Conservation (phyloP, 2,113 vertebrate species). For the Collichthys lucidus region DNA sequence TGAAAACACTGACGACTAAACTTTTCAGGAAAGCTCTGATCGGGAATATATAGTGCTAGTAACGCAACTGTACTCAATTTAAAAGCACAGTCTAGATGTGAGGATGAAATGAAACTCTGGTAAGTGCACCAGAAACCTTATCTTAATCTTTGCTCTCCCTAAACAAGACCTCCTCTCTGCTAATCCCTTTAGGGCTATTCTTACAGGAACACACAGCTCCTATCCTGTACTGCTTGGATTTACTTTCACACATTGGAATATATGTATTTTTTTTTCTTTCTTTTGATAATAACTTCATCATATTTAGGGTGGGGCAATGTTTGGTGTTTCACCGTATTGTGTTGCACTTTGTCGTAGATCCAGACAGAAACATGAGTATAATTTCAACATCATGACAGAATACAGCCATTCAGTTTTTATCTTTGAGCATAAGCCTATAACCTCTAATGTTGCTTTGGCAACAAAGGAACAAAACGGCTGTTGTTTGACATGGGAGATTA, state of each 20-base stretch:
- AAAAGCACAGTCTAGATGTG: slow-evolving; percentile 13
- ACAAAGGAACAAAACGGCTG: slow-evolving; percentile 70
- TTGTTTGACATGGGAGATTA: slow-evolving; percentile 76
- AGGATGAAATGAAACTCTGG: slow-evolving; percentile 55
- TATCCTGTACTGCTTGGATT: slow-evolving; percentile 19
- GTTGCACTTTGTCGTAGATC: slow-evolving; percentile 52
- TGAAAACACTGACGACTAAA: slow-evolving; percentile 8
- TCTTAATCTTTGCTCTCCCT: slow-evolving; percentile 63
- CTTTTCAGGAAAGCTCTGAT: not conserved
- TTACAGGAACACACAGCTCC: slow-evolving; percentile 44
- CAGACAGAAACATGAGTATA: slow-evolving; percentile 31
- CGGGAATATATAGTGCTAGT: slow-evolving; percentile 1
- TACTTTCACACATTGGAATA: slow-evolving; percentile 48
- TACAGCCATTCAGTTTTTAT: slow-evolving; percentile 52
- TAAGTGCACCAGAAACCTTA: slow-evolving; percentile 60
- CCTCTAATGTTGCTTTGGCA: slow-evolving; percentile 73
- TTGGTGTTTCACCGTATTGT: slow-evolving; percentile 36
- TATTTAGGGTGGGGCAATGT: slow-evolving; percentile 37
- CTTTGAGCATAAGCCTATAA: slow-evolving; percentile 50
- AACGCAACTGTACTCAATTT: slow-evolving; percentile 9
- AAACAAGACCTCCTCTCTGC: slow-evolving; percentile 45
- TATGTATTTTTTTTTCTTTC: slow-evolving; percentile 29
- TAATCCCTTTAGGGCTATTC: slow-evolving; percentile 43
- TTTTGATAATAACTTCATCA: slow-evolving; percentile 55
- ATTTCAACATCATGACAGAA: slow-evolving; percentile 61